Conservation (phyloP, 2,113 vertebrate species). For the Epinephelus fuscoguttatus region DNA sequence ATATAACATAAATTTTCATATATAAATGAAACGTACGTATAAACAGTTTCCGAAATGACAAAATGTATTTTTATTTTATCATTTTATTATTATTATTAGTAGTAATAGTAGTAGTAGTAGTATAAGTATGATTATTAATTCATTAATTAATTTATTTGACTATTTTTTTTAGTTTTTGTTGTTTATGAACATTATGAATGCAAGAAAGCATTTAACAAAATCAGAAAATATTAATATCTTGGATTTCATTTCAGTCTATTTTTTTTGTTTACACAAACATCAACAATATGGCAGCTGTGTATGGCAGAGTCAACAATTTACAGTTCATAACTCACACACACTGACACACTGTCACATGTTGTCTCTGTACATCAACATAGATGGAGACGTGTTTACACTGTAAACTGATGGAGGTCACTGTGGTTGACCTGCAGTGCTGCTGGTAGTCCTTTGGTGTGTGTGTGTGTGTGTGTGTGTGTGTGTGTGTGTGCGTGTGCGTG, state of each 20-base stretch:
- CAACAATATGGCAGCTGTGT: neutral
- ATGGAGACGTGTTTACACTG: conserved; percentile 30
- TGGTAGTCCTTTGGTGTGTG: neutral
- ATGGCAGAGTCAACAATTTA: neutral
- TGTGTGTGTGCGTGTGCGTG: neutral
- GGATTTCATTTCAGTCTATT: neutral
- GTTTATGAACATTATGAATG: neutral
- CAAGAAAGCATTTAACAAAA: neutral
- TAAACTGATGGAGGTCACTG: conserved; percentile 2
- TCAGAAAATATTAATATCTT: neutral
- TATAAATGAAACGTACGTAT: too few species aligned
- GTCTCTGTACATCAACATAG: neutral
- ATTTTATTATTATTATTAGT: too few species aligned
- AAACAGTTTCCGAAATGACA: too few species aligned
- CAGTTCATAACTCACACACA: neutral
- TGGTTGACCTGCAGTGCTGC: conserved; percentile 15
- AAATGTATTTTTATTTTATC: too few species aligned
- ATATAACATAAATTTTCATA: too few species aligned
- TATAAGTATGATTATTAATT: too few species aligned
- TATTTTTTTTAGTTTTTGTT: too few species aligned
- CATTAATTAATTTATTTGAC: too few species aligned
- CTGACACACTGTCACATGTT: neutral
- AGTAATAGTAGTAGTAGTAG: too few species aligned
- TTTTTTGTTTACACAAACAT: neutral
- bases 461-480: neutral